A percentile compares a stretch with the other conserved stretches of the same genome.
Conservation (phyloP, 2,888 invertebrate species). For the Sinotaia quadrata region DNA sequence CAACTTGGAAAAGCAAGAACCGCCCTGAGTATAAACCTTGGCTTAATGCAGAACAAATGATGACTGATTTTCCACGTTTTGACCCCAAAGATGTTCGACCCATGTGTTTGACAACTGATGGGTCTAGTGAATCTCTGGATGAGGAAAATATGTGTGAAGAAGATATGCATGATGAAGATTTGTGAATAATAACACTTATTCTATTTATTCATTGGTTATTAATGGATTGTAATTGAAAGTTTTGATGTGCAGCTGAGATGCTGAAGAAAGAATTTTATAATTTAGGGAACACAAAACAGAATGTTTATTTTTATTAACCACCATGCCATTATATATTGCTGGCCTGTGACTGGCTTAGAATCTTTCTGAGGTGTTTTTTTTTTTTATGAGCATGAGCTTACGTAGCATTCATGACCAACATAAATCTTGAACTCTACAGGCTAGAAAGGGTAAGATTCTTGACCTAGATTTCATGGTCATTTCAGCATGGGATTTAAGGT, state of each 20-base stretch:
- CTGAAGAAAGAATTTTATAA: neutral
- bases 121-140: conserved; percentile 56
- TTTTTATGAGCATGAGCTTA: no score
- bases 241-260: neutral
- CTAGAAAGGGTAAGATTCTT: no score
- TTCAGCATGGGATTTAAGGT: no score
- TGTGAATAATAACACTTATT: neutral
- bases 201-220: neutral
- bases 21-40: conserved; percentile 87
- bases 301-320: neutral
- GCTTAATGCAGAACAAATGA: conserved; percentile 88
- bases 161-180: conserved; percentile 43
- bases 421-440: no score
- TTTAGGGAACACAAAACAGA: neutral
- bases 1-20: conserved; percentile 85
- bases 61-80: conserved; percentile 78
- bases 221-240: neutral
- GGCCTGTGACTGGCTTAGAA: no score
- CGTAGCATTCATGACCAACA: no score
- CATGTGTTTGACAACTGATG: conserved; percentile 50
- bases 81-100: conserved; percentile 76
- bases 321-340: no score
- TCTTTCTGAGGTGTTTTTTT: no score
- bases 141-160: conserved; percentile 58
- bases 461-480: no score